Evolutionary conservation across 92 coral and sea anemone genomes (phyloP), one percentile per base, ranked within the genome.

Genomic region (Umimayanthus kanabou): DNA sequence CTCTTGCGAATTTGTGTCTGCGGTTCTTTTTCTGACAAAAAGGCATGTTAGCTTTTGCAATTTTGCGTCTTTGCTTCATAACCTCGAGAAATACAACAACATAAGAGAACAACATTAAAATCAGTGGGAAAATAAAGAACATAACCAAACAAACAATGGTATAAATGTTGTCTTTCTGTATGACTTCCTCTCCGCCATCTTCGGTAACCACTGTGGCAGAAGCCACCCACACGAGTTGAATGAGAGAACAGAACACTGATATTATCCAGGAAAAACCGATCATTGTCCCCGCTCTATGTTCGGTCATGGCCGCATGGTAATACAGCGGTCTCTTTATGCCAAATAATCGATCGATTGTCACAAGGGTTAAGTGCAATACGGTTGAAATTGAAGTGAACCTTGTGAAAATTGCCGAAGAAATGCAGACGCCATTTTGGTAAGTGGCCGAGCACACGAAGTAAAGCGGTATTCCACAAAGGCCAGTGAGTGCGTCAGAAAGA

Each of bases 361-460:
- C 90, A 39, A 89, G 76, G n/a, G 86, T 73, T 50, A 93, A 86
- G 61, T 93, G 96, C 29, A 90, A 85, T 25, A 93, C 73, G 23
- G 94, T 87, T 64, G 93, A 85, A 55, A 93, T 64, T 1, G 96
- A 91, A 15, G 94, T 89, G 82, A 93, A 93, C 79, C 88, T 84
- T 53, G 89, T 82, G 39, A 87, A 66, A 69, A 85, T 90, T 28
- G 79, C 80, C 11, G 89, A 86, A 13, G 94, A 77, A 3, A 76
- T 57, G 66, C 96, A 93, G 23, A 91, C 49, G 65, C 87, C 91
- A 28, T 73, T 75, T 14, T 88, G 88, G 18, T 66, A 74, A 10
- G 87, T 89, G 42, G 83, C 88, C 75, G 90, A 89, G 49, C 96
- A 93, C 20, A 81, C 87, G 9, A 93, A 47, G 73, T 65, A 67